A percentile compares a stretch with the other conserved stretches of the same genome.
Conservation (phyloP, 2,888 invertebrate genomes). For the Alcis repandata region DNA sequence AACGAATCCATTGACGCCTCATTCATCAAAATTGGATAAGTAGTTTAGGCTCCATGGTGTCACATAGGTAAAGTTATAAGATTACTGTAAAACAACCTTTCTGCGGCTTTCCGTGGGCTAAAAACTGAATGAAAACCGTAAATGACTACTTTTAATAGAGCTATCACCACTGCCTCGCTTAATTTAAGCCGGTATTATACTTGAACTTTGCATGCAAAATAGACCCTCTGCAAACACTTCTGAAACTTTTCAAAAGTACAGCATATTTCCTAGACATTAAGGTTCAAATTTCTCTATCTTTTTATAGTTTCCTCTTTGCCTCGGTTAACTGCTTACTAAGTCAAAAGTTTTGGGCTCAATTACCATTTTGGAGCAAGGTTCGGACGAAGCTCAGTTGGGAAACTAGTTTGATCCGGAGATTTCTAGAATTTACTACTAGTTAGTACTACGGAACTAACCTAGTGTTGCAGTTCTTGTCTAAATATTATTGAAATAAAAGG, state of each 20-base stretch:
- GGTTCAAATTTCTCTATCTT: conserved; percentile 3
- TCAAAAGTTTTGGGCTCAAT: conserved; percentile 31
- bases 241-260: conserved; percentile 3
- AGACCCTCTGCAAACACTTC: conserved; percentile 5
- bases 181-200: conserved; percentile 6
- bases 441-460: neutral
- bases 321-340: conserved; percentile 13
- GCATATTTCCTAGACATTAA: neutral
- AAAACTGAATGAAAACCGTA: too few relatives aligned
- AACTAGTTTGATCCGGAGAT: conserved; percentile 15
- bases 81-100: too few relatives aligned
- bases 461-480: too few relatives aligned
- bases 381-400: conserved; percentile 11
- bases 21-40: too few relatives aligned
- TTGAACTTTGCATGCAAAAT: conserved; percentile 22
- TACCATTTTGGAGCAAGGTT: conserved; percentile 28
- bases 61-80: too few relatives aligned
- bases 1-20: too few relatives aligned
- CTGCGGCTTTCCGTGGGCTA: too few relatives aligned
- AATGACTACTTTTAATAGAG: conserved; percentile 7
- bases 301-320: too few relatives aligned
- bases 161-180: conserved; percentile 10
- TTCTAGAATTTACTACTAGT: conserved; percentile 10
- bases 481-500: neutral
- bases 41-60: too few relatives aligned